Base-by-base conservation (phyloP, 2,797 vertebrate genomes). In the Glyptemys insculpta region DNA sequence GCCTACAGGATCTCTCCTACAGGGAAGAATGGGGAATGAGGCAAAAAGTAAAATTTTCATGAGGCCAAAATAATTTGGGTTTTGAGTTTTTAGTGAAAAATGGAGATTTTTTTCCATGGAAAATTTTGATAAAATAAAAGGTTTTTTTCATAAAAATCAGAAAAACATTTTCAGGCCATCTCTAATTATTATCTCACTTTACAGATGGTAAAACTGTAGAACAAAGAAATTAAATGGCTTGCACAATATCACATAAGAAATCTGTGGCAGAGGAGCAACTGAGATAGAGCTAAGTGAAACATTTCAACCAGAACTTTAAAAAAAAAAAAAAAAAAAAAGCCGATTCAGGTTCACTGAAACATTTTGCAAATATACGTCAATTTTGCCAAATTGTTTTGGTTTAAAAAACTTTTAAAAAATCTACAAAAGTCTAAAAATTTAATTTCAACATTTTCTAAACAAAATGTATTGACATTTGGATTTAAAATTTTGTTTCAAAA, bases 181-280 rank as follows among this genome's bases (percentile, higher is more conserved):
- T 25, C 87, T 93, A 89, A 85, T 87, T 92, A 96, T 96, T 92
- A 96, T 96, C 85, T 74, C 89, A 91, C 95, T 78, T 93, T 85
- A 95, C 54, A 87, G 57, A 95, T 79, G 81, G 83, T 95, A 96
- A 90, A 81, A 84, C 12, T 31, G 94, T 94, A 87, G 44, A 88
- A 87, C 16, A 79, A 68, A 83, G 79, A 90, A 96, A 93, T 84
- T 93, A 95, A 83, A 87, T 82, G 54, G 94, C 87, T 95, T 96
- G 95, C 96, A 91, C 96, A 93, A 87, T 93, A 96, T 95, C 95
- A 91, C 94, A 95, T 89, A 95, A 94, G 90, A 88, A 95, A 96
- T 49, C 85, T 95, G 79, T 96, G 96, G 95, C 93, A 93, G 93
- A 94, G 92, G 96, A 97, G 93, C 95, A 96, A 93, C 89, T 96